phyloP scores from a whole-genome alignment of 2,888 invertebrate genomes.

The Agrotis exclamationis region DNA sequence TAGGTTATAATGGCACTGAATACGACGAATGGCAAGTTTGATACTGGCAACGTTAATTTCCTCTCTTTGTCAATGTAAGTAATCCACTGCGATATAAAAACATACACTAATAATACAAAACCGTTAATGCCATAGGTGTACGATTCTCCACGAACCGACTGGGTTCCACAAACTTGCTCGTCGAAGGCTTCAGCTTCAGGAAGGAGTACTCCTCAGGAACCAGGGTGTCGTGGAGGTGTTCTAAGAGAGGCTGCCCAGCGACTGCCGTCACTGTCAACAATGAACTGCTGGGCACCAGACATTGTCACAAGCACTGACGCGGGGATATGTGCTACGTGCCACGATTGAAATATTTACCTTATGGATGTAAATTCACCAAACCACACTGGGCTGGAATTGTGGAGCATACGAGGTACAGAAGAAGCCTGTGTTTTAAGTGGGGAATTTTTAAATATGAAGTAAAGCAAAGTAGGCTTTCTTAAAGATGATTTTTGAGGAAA shows the following conservation, averaged over 20 bases:
- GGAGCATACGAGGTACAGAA: too few species aligned
- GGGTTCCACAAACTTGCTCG: slow-evolving; percentile 46
- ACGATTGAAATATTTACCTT: too few species aligned
- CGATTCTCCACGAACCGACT: slow-evolving; percentile 54
- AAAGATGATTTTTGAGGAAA: too few species aligned
- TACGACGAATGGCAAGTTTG: background rate
- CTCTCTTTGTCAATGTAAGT: background rate
- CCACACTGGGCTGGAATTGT: too few species aligned
- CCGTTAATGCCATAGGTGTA: slow-evolving; percentile 55
- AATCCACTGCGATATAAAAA: background rate
- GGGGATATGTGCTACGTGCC: too few species aligned
- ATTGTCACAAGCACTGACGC: slow-evolving; percentile 48
- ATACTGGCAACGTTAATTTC: background rate
- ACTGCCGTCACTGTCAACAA: slow-evolving; percentile 59
- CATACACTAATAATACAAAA: slow-evolving; percentile 10
- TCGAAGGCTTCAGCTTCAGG: slow-evolving; percentile 56
- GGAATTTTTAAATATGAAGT: too few species aligned
- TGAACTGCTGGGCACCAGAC: slow-evolving; percentile 36
- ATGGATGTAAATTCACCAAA: too few species aligned
- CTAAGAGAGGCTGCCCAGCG: slow-evolving; percentile 63
- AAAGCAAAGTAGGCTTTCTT: too few species aligned
- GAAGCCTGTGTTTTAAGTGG: too few species aligned
- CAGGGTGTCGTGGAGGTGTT: slow-evolving; percentile 67
- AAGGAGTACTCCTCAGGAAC: slow-evolving; percentile 55
- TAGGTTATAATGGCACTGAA: background rate